Percentiles rank a stretch among this genome's conserved stretches.
Conservation (phyloP, 2,888 invertebrate genomes). For the Hydraecia micacea region DNA sequence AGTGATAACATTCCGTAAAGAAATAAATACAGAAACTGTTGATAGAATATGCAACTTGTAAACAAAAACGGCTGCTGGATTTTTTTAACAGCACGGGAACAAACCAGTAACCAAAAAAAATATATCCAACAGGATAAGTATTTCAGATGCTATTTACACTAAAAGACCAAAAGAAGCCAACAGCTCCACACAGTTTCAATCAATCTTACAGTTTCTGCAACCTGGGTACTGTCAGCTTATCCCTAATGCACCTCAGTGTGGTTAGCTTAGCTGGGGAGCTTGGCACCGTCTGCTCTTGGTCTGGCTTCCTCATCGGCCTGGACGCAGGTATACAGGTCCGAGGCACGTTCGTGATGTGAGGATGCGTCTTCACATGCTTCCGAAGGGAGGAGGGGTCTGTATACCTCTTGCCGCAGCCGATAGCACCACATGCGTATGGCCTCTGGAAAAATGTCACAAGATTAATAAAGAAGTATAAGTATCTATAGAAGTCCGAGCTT, state of each 20-base stretch:
- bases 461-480: neutral
- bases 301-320: conserved; percentile 77
- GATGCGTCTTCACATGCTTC: conserved; percentile 97
- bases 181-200: conserved; percentile 8
- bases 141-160: neutral
- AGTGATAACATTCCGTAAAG: no score
- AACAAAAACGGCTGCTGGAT: neutral
- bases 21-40: neutral
- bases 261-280: conserved; percentile 86
- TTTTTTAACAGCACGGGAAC: neutral
- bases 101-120: neutral
- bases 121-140: neutral
- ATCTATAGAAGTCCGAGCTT: no score
- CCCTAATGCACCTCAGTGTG: conserved; percentile 84
- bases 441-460: conserved; percentile 90
- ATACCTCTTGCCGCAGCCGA: conserved; percentile 97
- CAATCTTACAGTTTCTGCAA: conserved; percentile 77
- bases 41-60: neutral
- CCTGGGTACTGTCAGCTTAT: conserved; percentile 84
- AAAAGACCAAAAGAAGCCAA: neutral
- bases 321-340: conserved; percentile 82
- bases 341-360: conserved; percentile 83
- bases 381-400: conserved; percentile 98
- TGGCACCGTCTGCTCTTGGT: conserved; percentile 83
- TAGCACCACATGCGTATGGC: conserved; percentile 97